phyloP scores from a whole-genome alignment of 2,113 vertebrate genomes.

The Oncorhynchus gorbuscha region DNA sequence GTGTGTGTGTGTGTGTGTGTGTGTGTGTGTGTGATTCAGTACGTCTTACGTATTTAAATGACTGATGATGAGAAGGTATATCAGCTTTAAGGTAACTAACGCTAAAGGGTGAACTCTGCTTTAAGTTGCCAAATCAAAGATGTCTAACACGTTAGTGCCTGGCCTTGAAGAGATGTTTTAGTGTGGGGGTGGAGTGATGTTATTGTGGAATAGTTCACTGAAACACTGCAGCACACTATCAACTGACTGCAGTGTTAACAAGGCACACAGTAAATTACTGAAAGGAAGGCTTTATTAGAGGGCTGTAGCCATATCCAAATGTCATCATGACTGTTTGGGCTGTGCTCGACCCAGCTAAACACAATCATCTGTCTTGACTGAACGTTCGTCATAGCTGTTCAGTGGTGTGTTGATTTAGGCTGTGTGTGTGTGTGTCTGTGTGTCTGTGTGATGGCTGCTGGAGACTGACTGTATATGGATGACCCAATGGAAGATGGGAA shows the following conservation, averaged over 20 bases:
- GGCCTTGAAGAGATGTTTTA: slow-evolving; percentile 25
- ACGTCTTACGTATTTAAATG: slow-evolving; percentile 4
- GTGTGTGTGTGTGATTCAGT: slow-evolving; percentile 6
- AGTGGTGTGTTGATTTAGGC: slow-evolving; percentile 26
- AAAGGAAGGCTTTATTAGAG: not conserved
- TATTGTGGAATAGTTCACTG: slow-evolving; percentile 23
- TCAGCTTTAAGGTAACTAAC: not conserved
- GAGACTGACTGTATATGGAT: slow-evolving; percentile 8
- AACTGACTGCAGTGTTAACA: slow-evolving; percentile 35
- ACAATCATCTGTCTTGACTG: not conserved
- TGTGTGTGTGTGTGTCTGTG: slow-evolving; percentile 16
- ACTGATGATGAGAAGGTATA: slow-evolving; percentile 17
- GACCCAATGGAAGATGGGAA: slow-evolving; percentile 32
- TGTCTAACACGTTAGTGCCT: slow-evolving; percentile 47
- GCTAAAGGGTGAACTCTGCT: slow-evolving; percentile 9
- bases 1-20: not conserved
- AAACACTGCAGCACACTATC: slow-evolving; percentile 37
- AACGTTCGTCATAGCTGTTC: slow-evolving; percentile 4
- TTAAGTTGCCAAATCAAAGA: slow-evolving; percentile 35
- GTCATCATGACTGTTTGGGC: not conserved
- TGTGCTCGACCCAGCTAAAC: slow-evolving; percentile 6
- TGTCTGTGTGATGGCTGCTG: slow-evolving; percentile 12
- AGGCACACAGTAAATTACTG: slow-evolving; percentile 2
- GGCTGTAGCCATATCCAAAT: not conserved
- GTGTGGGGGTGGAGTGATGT: slow-evolving; percentile 39